phyloP scores from a whole-genome alignment of 2,113 vertebrate genomes.

The Notothenia rossii region DNA sequence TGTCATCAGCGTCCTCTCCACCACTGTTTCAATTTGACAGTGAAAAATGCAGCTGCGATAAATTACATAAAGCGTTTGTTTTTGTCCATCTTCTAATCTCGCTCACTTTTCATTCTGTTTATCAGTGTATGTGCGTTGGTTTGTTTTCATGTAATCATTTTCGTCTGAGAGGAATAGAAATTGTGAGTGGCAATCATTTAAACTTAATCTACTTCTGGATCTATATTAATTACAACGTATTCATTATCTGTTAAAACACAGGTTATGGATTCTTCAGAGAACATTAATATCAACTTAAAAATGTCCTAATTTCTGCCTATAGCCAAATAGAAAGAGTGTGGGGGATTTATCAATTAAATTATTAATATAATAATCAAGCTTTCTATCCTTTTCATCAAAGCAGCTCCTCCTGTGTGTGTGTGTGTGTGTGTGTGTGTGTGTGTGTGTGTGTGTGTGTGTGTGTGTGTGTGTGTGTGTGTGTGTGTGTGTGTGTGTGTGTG shows the following conservation, averaged over 20 bases:
- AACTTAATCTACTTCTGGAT: conserved; percentile 23
- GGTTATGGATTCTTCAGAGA: neutral
- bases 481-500: conserved; percentile 11
- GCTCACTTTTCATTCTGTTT: conserved; percentile 4
- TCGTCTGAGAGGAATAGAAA: neutral
- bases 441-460: neutral
- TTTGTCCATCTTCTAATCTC: conserved; percentile 12
- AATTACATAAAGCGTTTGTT: conserved; percentile 31
- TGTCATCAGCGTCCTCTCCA: conserved; percentile 58
- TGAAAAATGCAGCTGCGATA: conserved; percentile 60
- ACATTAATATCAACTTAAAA: neutral
- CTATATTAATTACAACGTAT: too few relatives aligned
- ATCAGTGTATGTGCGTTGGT: neutral
- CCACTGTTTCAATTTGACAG: conserved; percentile 61
- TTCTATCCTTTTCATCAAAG: neutral
- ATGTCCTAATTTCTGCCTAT: neutral
- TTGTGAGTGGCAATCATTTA: conserved; percentile 32
- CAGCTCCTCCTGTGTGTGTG: conserved; percentile 1
- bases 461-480: conserved; percentile 17
- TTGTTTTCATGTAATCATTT: conserved; percentile 18
- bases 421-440: neutral
- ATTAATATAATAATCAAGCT: neutral
- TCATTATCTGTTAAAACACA: neutral
- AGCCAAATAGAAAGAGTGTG: too few relatives aligned
- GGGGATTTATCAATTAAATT: too few relatives aligned